Percentiles rank a stretch among this genome's conserved stretches.
Evolutionary conservation across 2,888 invertebrate genomes (phyloP).

Genomic region (Oeneis ivallda): DNA sequence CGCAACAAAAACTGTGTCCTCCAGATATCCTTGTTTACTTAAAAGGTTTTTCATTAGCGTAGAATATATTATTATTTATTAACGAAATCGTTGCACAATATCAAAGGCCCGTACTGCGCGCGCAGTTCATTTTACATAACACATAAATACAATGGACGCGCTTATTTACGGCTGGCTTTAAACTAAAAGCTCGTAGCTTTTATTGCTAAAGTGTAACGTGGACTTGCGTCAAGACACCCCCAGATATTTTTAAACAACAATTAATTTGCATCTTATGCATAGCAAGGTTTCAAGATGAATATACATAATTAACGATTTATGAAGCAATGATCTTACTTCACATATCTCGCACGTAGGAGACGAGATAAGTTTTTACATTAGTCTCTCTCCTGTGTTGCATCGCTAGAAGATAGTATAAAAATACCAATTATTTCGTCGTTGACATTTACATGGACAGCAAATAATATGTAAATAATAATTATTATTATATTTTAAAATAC

Average conservation of each 20-base stretch:
- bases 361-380: too few species aligned
- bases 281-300: too few species aligned
- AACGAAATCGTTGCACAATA: conserved; percentile 42
- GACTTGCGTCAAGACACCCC: conserved; percentile 21
- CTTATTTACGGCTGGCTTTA: conserved; percentile 62
- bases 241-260: neutral
- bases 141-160: conserved; percentile 64
- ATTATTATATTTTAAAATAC: too few species aligned
- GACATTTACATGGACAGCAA: too few species aligned
- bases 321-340: too few species aligned
- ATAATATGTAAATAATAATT: too few species aligned
- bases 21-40: conserved; percentile 11
- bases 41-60: conserved; percentile 31
- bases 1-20: neutral
- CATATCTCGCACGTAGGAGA: too few species aligned
- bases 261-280: too few species aligned
- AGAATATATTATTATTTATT: conserved; percentile 30
- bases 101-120: conserved; percentile 45
- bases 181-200: conserved; percentile 56
- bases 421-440: too few species aligned
- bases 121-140: conserved; percentile 61
- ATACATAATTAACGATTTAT: too few species aligned
- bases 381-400: too few species aligned
- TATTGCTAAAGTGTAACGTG: conserved; percentile 43
- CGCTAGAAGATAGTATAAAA: too few species aligned